Base-by-base conservation (phyloP, 2,888 invertebrate species). In the Drosophila rellima region DNA sequence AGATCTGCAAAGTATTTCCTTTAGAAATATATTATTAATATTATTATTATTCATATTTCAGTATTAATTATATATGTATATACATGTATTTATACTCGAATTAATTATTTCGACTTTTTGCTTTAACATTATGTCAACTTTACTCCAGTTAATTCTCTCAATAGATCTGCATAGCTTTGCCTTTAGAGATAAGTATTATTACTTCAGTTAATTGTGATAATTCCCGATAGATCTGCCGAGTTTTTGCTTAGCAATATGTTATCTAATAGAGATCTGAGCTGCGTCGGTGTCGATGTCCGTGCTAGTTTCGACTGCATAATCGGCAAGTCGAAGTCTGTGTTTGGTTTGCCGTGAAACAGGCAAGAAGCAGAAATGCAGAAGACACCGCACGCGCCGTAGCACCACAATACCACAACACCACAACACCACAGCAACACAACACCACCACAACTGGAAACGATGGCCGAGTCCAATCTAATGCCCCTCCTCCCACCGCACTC, bases 241-340 rank as follows among this genome's bases (percentile, higher is more conserved):
- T 40, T 18, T 40, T 17, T 17, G n/a, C 40, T 10, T 18, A 52
- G 26, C 13, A 18, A 33, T 48, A 18, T 48, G 31, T 74, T 64
- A 72, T 40, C 45, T 54, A 59, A 66, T 26, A 33, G 37, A 26
- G 31, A 18, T 40, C 26, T 23, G 40, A 17, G 40, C 37, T 39
- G 57, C 45, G 18, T 8, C 48, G 74, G 61, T 60, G 78, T 74
- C 74, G 78, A 59, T 47, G 74, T 39, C 73, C 74, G 73, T 51
- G 78, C 78, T 48, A 74, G 59, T 72, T 74, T 72, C 37, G 78
- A 72, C 66, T 74, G 61, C 74, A 77, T 74, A 74, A 74, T 74
- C 78, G 66, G 2, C 13, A 57, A 57, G 60, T 62, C 29, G 51
- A 17, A 44, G 37, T 47, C 20, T 50, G 48, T 31, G 59, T 40